Base-by-base conservation (phyloP, 2,797 vertebrate genomes). In the Tachyglossus aculeatus region DNA sequence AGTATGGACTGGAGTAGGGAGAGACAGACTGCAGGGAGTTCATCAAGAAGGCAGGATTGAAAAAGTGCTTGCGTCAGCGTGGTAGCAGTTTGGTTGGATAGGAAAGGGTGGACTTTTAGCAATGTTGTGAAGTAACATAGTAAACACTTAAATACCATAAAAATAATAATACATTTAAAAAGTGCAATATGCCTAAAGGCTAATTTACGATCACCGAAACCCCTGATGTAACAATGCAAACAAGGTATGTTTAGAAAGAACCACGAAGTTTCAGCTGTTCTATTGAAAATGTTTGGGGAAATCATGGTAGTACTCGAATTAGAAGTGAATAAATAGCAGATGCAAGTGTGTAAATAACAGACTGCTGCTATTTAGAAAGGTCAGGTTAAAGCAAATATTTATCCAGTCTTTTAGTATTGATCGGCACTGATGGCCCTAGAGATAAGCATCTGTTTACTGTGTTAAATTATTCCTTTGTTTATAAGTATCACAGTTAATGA, bases 361-460 rank as follows among this genome's bases (percentile, higher is more conserved):
- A 43, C 25, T 29, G 6, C 10, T 31, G n/a, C 39, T 21, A 14
- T 58, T 5, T 9, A 5, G 22, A 50, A 52, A 57, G 13, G 14
- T 37, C 31, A 61, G 16, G n/a, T 41, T 9, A 38, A 62, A 48
- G 31, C 39, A 62, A 67, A 43, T 67, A 45, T 72, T 66, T 65
- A 47, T 32, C 2, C 3, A 77, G n/a, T 25, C 41, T 79, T 69
- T 70, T 14, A 7, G 5, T 24, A 18, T 72, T 56, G 11, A 31
- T 34, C 36, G 47, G 21, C 40, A 3, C 31, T 22, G 32, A n/a
- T 22, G 50, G 29, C 16, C 7, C 25, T 33, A 2, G 41, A 36
- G 44, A 34, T 37, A 52, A 68, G 59, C 52, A 57, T 4, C 29
- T 7, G n/a, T n/a, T n/a, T n/a, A n/a, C n/a, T n/a, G n/a, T n/a